Evolutionary conservation across 2,888 invertebrate species (phyloP).

Genomic region (Thymelicus acteon): DNA sequence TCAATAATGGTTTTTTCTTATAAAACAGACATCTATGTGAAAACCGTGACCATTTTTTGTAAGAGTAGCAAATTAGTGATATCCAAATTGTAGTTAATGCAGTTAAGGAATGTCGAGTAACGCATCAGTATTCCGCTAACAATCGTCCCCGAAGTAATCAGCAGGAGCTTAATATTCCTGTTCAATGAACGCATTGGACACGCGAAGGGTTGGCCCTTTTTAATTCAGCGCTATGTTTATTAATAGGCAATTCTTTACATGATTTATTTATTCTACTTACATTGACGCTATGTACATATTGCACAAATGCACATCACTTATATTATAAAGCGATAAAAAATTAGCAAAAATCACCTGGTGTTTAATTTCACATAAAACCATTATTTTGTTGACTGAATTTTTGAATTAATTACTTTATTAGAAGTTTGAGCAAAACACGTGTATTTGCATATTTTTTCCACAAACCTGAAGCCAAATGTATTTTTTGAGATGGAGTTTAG

Average conservation of each 20-base stretch:
- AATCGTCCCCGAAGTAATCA: conserved; percentile 31
- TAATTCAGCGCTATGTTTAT: conserved; percentile 17
- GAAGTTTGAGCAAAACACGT: no score
- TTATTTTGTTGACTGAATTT: not conserved
- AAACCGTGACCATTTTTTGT: no score
- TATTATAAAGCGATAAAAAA: no score
- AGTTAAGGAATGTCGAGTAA: not conserved
- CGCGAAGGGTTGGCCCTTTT: conserved; percentile 40
- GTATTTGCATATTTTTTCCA: no score
- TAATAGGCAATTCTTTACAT: conserved; percentile 8
- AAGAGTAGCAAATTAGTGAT: no score
- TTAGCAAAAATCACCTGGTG: no score
- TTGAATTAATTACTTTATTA: no score
- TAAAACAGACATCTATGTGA: no score
- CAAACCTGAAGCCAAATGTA: no score
- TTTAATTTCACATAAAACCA: not conserved
- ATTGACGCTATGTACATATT: not conserved
- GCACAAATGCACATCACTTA: no score
- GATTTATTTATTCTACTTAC: not conserved
- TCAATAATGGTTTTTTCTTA: no score
- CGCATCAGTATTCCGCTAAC: conserved; percentile 25
- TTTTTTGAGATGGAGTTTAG: no score
- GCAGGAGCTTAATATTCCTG: conserved; percentile 36
- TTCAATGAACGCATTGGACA: conserved; percentile 47
- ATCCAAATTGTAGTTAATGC: not conserved